phyloP scores from a whole-genome alignment of 1,140 invertebrate genomes.

The Drosophila nasuta region DNA sequence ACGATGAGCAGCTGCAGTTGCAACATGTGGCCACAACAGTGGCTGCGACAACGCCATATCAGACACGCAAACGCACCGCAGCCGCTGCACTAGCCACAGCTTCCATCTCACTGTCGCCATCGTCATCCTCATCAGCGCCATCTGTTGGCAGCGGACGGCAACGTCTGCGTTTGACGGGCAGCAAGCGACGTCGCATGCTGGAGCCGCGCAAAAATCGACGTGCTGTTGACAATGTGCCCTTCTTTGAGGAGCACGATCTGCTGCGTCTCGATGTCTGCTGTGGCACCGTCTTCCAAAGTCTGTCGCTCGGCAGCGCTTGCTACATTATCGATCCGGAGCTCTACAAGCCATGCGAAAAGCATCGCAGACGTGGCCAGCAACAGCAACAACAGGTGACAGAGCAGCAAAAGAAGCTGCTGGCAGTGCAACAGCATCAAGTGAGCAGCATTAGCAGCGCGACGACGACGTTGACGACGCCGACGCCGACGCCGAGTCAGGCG shows the following conservation, averaged over 20 bases:
- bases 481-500: no score
- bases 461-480: not conserved
- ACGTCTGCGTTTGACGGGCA: conserved; percentile 44
- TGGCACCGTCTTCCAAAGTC: conserved; percentile 75
- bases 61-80: conserved; percentile 78
- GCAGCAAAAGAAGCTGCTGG: conserved; percentile 19
- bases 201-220: conserved; percentile 64
- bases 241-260: conserved; percentile 74
- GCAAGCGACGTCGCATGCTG: conserved; percentile 64
- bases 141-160: not conserved
- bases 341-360: conserved; percentile 74
- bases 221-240: conserved; percentile 63
- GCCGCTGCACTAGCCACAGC: conserved; percentile 49
- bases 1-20: conserved; percentile 50
- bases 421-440: conserved; percentile 20
- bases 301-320: conserved; percentile 55
- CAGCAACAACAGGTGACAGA: conserved; percentile 18
- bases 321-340: conserved; percentile 72
- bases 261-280: conserved; percentile 72
- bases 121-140: conserved; percentile 21
- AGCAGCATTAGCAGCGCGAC: conserved; percentile 17
- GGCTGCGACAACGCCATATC: conserved; percentile 59
- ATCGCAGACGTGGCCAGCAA: conserved; percentile 48
- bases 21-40: not conserved
- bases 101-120: not conserved